Evolutionary conservation across 2,113 vertebrate species (phyloP).

Genomic region (Casuarius casuarius): DNA sequence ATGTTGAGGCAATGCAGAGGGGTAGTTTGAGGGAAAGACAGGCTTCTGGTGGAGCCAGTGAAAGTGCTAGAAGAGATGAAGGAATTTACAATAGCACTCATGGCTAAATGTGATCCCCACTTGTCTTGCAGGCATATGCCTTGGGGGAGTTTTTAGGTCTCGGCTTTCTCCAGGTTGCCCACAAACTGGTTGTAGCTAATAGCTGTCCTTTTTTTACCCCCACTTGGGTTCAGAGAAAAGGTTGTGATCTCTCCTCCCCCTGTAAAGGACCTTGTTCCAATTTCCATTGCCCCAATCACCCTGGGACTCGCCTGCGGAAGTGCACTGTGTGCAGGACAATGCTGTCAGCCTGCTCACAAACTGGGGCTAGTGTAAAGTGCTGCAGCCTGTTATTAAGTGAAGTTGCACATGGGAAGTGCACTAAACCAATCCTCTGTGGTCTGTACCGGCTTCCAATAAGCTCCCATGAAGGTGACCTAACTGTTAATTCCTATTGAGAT

Average conservation of each 20-base stretch:
- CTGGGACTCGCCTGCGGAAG: background rate
- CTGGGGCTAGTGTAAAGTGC: fast-evolving
- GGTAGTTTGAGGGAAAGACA: background rate
- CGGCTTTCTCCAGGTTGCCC: background rate
- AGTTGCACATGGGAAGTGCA: background rate
- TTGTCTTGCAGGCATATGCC: background rate
- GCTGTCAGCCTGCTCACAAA: background rate
- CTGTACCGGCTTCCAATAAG: background rate
- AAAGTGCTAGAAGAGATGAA: background rate
- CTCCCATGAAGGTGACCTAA: background rate
- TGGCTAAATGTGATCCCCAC: background rate
- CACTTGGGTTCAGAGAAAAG: background rate
- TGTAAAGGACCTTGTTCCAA: background rate
- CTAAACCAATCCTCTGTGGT: background rate
- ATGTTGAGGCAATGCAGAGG: background rate
- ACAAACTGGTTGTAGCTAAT: background rate
- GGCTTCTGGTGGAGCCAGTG: background rate
- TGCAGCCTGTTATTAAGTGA: background rate
- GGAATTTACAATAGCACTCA: background rate
- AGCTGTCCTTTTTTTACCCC: background rate
- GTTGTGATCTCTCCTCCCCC: background rate
- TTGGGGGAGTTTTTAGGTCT: background rate
- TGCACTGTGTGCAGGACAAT: fast-evolving
- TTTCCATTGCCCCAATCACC: background rate
- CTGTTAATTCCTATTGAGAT: background rate